Evolutionary conservation across 2,797 vertebrate species (phyloP).

Genomic region (Dicrostonyx torquatus): DNA sequence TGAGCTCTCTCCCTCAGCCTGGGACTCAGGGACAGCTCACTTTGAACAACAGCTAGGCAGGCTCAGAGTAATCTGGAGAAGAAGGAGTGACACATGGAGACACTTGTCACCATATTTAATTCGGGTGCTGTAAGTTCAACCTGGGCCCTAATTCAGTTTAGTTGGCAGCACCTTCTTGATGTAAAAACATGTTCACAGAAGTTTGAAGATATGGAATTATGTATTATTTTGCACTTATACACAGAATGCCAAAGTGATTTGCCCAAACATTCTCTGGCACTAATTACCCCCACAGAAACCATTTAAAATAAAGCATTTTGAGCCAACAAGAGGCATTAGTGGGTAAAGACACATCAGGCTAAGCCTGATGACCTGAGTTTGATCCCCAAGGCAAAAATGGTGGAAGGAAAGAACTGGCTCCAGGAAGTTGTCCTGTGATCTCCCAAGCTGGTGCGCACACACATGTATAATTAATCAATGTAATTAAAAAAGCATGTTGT

Average conservation of each 20-base stretch:
- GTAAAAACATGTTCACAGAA: conserved; percentile 35
- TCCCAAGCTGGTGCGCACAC: not conserved
- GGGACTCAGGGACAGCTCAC: conserved; percentile 46
- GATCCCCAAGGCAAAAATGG: not conserved
- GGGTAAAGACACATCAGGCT: not conserved
- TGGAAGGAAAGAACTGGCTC: not conserved
- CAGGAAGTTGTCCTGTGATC: not conserved
- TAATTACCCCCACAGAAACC: conserved; percentile 44
- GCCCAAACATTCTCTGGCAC: not conserved
- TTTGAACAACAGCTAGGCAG: conserved; percentile 66
- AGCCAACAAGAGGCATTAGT: not conserved
- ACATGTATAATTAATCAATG: not conserved
- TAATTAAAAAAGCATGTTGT: not conserved
- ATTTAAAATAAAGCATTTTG: conserved; percentile 17
- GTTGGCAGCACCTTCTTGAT: not conserved
- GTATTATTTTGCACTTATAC: conserved; percentile 54
- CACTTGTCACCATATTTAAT: conserved; percentile 50
- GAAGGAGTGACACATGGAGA: not conserved
- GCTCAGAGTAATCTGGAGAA: conserved; percentile 15
- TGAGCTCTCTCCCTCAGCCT: not conserved
- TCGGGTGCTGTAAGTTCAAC: conserved; percentile 55
- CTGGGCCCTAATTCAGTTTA: not conserved
- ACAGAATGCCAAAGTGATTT: not conserved
- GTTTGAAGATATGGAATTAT: conserved; percentile 38
- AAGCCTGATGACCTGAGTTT: not conserved